Conservation (phyloP, 2,888 invertebrate species). For the Idaea aversata region DNA sequence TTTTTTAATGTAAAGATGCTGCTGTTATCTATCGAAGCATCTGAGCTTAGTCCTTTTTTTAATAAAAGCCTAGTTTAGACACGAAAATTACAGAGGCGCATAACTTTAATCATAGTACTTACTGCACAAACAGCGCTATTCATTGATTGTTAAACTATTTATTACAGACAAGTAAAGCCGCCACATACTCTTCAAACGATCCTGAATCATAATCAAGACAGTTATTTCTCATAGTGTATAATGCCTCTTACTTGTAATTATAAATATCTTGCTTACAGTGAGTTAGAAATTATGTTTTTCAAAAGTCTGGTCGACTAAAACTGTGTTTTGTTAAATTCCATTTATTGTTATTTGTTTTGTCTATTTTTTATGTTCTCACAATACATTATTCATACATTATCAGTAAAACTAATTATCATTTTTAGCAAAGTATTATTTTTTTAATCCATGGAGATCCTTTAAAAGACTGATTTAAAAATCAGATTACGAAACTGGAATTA, state of each 20-base stretch:
- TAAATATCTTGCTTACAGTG: not conserved
- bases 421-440: not conserved
- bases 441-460: constrained; percentile 2
- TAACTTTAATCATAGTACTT: no score
- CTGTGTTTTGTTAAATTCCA: constrained; percentile 27
- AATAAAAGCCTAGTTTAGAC: no score
- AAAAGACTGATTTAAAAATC: constrained; percentile 10
- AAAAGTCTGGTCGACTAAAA: constrained; percentile 39
- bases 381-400: constrained; percentile 22
- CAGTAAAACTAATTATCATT: not conserved
- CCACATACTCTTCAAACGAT: constrained; percentile 58
- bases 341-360: constrained; percentile 43
- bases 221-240: not conserved
- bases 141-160: constrained; percentile 16
- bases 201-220: constrained; percentile 48
- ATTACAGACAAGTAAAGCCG: constrained; percentile 68
- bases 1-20: no score
- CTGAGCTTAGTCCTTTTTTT: no score
- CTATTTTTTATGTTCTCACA: constrained; percentile 28
- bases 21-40: no score
- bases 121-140: no score
- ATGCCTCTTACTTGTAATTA: constrained; percentile 10
- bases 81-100: no score
- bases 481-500: no score
- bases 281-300: constrained; percentile 6